A percentile compares a stretch with the other conserved stretches of the same genome.
phyloP scores from a whole-genome alignment of 2,113 vertebrate genomes.

The Lophius piscatorius region DNA sequence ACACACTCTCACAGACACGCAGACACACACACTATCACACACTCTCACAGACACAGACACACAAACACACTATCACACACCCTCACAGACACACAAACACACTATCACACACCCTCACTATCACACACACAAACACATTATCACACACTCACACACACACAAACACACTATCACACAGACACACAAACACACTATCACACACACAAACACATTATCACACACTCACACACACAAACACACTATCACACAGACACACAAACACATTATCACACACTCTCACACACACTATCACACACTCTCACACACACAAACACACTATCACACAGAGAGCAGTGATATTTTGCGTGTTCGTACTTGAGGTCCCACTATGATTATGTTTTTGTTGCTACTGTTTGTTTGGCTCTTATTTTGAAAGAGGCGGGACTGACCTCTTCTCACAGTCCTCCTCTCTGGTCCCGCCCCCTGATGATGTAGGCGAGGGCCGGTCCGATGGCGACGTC shows the following conservation, averaged over 20 bases:
- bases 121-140: constrained; percentile 22
- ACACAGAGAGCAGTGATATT: too few relatives aligned
- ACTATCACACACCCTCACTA: constrained; percentile 62
- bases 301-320: constrained; percentile 32
- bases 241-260: too few relatives aligned
- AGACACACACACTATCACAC: constrained; percentile 58
- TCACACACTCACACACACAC: constrained; percentile 33
- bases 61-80: constrained; percentile 29
- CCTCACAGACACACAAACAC: constrained; percentile 34
- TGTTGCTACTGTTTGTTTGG: constrained; percentile 25
- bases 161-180: constrained; percentile 56
- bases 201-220: constrained; percentile 57
- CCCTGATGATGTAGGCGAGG: constrained; percentile 82
- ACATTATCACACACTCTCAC: constrained; percentile 48
- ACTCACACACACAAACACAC: constrained; percentile 25
- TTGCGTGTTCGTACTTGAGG: too few relatives aligned
- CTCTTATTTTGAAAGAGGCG: constrained; percentile 28
- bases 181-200: constrained; percentile 26
- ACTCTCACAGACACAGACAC: constrained; percentile 32
- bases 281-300: constrained; percentile 53
- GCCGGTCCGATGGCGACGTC: constrained; percentile 81
- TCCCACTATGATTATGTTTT: constrained; percentile 38
- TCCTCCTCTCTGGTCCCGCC: constrained; percentile 79
- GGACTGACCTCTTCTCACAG: constrained; percentile 77
- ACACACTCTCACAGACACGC: too few relatives aligned